These are phyloP conservation scores for Aphelenchoides fujianensis DNA, from an alignment of 1,140 invertebrate genomes.

Conservation along the genomic window DNA sequence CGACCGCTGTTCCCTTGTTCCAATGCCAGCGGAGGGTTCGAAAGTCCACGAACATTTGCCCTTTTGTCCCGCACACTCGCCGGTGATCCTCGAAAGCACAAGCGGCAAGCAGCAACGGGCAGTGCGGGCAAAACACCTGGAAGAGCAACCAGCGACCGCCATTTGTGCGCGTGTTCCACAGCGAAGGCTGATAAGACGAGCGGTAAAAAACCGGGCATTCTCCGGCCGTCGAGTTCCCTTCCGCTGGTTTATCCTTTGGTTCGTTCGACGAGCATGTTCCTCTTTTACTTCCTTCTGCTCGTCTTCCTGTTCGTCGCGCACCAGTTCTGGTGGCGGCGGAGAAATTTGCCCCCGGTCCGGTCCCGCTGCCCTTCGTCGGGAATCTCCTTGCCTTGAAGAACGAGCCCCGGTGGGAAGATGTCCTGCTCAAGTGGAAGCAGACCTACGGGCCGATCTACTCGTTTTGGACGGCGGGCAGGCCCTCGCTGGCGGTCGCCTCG, in stretches of 20 bases:
- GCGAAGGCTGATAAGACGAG: background rate
- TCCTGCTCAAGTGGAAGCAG: constrained; percentile 3
- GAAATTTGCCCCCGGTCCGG: background rate
- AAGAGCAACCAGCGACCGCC: background rate
- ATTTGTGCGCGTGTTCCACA: background rate
- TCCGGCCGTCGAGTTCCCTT: background rate
- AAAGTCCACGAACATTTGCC: too few species aligned
- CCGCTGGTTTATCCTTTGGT: background rate
- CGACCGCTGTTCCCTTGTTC: too few species aligned
- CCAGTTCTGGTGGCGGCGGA: background rate
- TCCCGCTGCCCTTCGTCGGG: background rate
- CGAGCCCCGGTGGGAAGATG: background rate
- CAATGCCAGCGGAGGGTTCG: too few species aligned
- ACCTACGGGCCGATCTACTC: constrained; percentile 10
- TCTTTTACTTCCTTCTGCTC: background rate
- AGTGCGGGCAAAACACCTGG: background rate
- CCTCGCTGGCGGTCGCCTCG: constrained; percentile 13
- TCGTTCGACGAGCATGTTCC: background rate
- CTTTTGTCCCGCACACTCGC: too few species aligned
- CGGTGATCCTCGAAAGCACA: background rate
- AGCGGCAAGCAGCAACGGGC: too few species aligned
- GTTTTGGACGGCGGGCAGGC: constrained; percentile 14
- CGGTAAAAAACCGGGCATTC: too few species aligned
- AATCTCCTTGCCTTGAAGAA: background rate
- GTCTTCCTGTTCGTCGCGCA: background rate